Base-by-base conservation (phyloP, 1,140 invertebrate species). In the Sycophila sp. region DNA sequence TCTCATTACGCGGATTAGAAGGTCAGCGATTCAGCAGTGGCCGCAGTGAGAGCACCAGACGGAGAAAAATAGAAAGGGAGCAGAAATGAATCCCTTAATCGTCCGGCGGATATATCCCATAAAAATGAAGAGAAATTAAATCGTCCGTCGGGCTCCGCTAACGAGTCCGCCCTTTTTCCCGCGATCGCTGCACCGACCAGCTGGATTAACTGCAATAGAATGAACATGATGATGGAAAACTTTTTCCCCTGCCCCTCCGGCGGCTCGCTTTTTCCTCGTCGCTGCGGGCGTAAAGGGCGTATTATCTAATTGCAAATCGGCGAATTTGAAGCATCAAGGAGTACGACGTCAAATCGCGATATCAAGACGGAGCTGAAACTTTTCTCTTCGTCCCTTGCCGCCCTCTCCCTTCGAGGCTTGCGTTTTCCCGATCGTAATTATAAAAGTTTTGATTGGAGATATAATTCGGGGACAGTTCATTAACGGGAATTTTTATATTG, bases 111-210 rank as follows among this genome's bases (percentile, higher is more conserved):
- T 58, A n/a, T n/a, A 34, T 63, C 45, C 30, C 17, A 34, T 36
- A 36, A 34, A 63, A 63, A 63, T 49, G 15, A 40, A 49, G 32
- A 64, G 49, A 68, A 71, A 74, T 75, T 77, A 76, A 74, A 62
- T 69, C 53, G 59, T 40, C 49, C 36, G 28, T 6, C 3, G 15
- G 59, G 40, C 17, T 32, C 26, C 19, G 15, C 53, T 53, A 65
- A 65, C 42, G n/a, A 45, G 4, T 36, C 22, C 30, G 28, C 28
- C 6, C 7, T 15, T 11, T 13, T 32, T 42, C 15, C 22, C 47
- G 19, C 22, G 28, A 8, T 28, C 8, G 10, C 15, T 36, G 3
- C 17, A 17, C 1, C 17, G 15, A 13, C 34, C 6, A 17, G 26
- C 15, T 22, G 7, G 36, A 56, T 15, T 51, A 34, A 32, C 19